Conservation (phyloP, 30 jellyfish, hydroid and myxozoan species). For the Aurelia sp. region DNA sequence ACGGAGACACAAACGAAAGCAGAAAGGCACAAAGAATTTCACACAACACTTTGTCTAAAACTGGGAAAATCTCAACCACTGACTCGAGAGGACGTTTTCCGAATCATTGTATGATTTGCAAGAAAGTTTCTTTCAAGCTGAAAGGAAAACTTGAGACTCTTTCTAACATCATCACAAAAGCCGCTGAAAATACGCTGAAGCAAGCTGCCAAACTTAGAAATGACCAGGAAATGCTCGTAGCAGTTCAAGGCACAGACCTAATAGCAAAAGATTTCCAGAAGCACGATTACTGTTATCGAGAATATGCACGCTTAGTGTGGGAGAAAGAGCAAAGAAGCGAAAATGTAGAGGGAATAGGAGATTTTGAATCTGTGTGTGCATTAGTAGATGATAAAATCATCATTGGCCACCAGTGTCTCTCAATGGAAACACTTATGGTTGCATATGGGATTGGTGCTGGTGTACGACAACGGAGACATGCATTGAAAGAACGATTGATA, state of each 20-base stretch:
- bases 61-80: conserved; percentile 22
- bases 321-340: neutral
- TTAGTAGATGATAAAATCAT: conserved; percentile 27
- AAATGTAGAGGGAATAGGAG: conserved; percentile 20
- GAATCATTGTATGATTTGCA: conserved; percentile 46
- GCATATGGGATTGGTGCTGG: conserved; percentile 25
- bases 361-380: conserved; percentile 33
- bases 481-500: conserved; percentile 38
- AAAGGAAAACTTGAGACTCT: conserved; percentile 8
- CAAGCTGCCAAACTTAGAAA: conserved; percentile 43
- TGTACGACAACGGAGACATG: conserved; percentile 22
- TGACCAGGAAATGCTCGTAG: conserved; percentile 49
- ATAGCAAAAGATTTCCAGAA: conserved; percentile 65
- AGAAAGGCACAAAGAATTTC: conserved; percentile 25
- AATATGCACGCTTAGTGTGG: conserved; percentile 39
- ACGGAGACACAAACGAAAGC: conserved; percentile 3
- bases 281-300: conserved; percentile 43
- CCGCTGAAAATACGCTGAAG: conserved; percentile 55
- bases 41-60: neutral
- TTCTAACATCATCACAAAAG: conserved; percentile 22
- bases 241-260: conserved; percentile 37
- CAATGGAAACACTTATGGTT: conserved; percentile 53
- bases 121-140: conserved; percentile 20
- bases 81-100: conserved; percentile 53
- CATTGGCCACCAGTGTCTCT: conserved; percentile 47